Percentiles rank a stretch among this genome's conserved stretches.
These are phyloP conservation scores for Acridotheres tristis DNA, from an alignment of 2,797 vertebrate species.

Conservation along the genomic window DNA sequence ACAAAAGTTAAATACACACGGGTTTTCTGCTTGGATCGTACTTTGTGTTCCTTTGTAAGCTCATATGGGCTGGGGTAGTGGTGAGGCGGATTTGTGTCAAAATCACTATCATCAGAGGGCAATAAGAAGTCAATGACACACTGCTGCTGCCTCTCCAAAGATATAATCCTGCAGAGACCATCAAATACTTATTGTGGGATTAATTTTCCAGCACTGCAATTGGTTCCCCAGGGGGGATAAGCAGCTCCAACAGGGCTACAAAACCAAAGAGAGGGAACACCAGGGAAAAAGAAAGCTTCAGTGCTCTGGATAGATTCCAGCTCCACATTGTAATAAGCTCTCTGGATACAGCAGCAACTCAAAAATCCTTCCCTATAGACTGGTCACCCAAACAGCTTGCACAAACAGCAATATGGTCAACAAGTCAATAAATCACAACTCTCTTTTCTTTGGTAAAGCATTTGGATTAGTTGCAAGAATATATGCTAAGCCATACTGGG, in stretches of 20 bases:
- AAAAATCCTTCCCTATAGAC: background rate
- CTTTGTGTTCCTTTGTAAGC: background rate
- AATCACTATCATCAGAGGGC: background rate
- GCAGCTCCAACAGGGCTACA: background rate
- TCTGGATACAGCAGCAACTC: background rate
- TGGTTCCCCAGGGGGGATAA: background rate
- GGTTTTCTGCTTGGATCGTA: background rate
- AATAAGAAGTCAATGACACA: slow-evolving; percentile 1
- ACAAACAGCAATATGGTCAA: background rate
- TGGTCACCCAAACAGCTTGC: background rate
- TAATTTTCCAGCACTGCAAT: background rate
- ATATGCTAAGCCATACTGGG: background rate
- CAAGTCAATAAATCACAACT: background rate
- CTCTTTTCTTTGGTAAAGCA: background rate
- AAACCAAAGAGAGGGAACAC: background rate
- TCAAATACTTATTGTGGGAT: background rate
- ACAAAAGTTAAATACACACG: background rate
- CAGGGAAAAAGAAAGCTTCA: background rate
- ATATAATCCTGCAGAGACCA: background rate
- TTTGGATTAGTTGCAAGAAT: background rate
- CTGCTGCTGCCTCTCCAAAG: background rate
- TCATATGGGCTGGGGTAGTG: background rate
- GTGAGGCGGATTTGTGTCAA: background rate
- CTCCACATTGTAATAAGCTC: background rate
- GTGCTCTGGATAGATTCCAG: background rate